Conservation (phyloP, 2,888 invertebrate species). For the Oligia strigilis region DNA sequence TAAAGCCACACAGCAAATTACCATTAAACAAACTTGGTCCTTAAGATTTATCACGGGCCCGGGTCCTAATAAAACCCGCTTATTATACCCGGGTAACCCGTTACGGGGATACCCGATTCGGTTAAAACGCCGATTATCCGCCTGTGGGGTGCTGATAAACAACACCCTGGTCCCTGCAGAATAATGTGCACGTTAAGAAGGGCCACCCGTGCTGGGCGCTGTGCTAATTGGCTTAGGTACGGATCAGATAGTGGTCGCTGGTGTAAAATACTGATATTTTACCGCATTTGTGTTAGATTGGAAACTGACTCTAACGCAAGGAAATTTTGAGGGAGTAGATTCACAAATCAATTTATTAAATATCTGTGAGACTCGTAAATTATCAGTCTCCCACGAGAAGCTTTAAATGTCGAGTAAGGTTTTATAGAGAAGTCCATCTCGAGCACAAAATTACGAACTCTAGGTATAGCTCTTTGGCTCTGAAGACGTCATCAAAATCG, state of each 20-base stretch:
- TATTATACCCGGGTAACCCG: conserved; percentile 50
- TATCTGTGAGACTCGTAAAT: not conserved
- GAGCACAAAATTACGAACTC: not conserved
- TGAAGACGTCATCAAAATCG: not conserved
- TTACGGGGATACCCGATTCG: conserved; percentile 41
- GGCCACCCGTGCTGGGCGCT: not conserved
- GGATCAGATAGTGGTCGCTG: not conserved
- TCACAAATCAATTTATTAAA: no score
- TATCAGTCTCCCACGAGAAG: not conserved
- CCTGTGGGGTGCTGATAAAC: conserved; percentile 63
- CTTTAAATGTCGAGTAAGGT: not conserved
- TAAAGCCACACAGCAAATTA: conserved; percentile 19
- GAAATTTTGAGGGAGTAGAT: no score
- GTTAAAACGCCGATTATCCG: conserved; percentile 60
- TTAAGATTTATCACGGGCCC: conserved; percentile 42
- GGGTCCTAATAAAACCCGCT: conserved; percentile 45
- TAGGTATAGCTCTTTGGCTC: not conserved
- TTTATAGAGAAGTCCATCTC: not conserved
- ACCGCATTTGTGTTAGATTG: conserved; percentile 1
- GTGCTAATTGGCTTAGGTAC: conserved; percentile 28
- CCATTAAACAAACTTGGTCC: conserved; percentile 33
- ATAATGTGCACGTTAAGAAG: conserved; percentile 39
- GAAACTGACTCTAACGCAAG: not conserved
- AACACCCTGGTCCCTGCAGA: conserved; percentile 19
- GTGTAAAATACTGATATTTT: not conserved